Evolutionary conservation across 2,888 invertebrate species (phyloP).

Genomic region (Stenodema calcarata): DNA sequence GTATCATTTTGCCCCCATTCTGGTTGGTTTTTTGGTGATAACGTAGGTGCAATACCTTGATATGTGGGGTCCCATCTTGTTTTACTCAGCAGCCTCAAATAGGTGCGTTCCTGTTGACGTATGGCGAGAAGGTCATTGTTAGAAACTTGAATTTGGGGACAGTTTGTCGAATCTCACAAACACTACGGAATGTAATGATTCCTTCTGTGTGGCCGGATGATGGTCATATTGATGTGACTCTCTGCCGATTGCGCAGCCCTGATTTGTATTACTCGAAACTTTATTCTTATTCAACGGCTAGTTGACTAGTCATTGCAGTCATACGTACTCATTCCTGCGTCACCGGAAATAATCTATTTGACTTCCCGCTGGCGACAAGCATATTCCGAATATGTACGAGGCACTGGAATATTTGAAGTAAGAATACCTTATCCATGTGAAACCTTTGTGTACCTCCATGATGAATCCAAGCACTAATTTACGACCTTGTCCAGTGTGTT

Average conservation of each 20-base stretch:
- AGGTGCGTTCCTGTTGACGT: neutral
- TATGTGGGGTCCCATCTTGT: slow-evolving; percentile 1
- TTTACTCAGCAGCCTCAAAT: neutral
- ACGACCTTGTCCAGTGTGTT: neutral
- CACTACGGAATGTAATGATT: neutral
- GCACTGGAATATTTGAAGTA: neutral
- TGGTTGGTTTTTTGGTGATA: slow-evolving; percentile 50
- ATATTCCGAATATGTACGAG: neutral
- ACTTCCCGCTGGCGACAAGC: neutral
- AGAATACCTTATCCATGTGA: neutral
- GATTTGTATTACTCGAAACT: neutral
- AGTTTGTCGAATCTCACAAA: neutral
- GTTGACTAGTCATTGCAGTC: neutral
- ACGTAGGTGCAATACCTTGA: slow-evolving; percentile 8
- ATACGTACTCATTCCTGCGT: neutral
- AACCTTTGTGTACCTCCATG: neutral
- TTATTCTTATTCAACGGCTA: neutral
- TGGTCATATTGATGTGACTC: no score
- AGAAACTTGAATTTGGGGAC: neutral
- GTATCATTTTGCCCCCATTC: slow-evolving; percentile 18
- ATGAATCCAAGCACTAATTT: neutral
- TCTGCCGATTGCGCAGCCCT: no score
- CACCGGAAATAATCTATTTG: neutral
- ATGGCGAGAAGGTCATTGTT: neutral
- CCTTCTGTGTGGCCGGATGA: no score